Conservation (phyloP, 1,140 invertebrate genomes). For the Coenobita brevimanus region DNA sequence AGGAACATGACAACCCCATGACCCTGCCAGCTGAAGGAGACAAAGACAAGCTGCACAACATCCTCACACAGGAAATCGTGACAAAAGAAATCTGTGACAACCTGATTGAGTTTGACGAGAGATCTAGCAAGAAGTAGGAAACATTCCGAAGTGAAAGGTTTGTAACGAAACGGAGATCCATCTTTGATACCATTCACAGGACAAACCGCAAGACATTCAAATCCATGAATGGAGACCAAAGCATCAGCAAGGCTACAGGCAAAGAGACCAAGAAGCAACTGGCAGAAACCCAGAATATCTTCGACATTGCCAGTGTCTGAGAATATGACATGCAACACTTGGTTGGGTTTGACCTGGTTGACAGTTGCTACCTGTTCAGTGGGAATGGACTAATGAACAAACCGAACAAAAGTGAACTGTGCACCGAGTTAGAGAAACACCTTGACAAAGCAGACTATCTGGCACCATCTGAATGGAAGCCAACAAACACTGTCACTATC, state of each 20-base stretch:
- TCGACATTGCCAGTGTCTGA: neutral
- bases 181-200: no score
- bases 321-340: conserved; percentile 9
- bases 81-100: neutral
- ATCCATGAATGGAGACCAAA: neutral
- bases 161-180: neutral
- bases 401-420: no score
- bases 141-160: neutral
- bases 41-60: neutral
- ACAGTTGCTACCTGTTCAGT: conserved; percentile 14
- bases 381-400: conserved; percentile 15
- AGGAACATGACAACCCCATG: neutral
- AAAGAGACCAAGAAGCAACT: neutral
- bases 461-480: neutral
- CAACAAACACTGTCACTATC: no score
- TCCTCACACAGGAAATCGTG: conserved; percentile 15
- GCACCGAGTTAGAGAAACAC: conserved; percentile 18
- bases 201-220: no score
- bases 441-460: neutral
- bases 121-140: neutral
- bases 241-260: neutral
- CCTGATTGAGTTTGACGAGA: conserved; percentile 3
- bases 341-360: neutral
- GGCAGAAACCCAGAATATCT: conserved; percentile 20
- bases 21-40: neutral